Evolutionary conservation across 2,113 vertebrate genomes (phyloP).

Genomic region (Terrapene triunguis): DNA sequence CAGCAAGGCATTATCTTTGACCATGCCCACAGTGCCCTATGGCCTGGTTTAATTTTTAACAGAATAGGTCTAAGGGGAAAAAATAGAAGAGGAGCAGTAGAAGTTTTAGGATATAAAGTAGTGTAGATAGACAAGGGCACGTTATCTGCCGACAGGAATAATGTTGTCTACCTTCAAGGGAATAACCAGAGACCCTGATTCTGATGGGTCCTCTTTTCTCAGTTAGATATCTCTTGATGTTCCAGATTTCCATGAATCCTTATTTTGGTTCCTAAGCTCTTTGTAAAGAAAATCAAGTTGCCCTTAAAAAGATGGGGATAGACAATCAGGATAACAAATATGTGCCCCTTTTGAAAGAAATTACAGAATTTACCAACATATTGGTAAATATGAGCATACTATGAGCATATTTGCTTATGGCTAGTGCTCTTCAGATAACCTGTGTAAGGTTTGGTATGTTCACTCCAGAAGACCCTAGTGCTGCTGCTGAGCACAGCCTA

Average conservation of each 20-base stretch:
- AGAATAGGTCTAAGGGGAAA: not conserved
- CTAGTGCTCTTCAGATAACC: too few species aligned
- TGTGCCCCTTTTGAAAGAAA: not conserved
- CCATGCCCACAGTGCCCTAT: not conserved
- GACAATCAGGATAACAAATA: not conserved
- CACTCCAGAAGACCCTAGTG: too few species aligned
- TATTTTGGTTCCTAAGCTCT: not conserved
- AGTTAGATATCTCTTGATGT: not conserved
- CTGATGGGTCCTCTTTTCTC: not conserved
- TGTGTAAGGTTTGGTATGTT: too few species aligned
- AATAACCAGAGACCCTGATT: not conserved
- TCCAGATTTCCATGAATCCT: not conserved
- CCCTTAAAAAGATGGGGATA: not conserved
- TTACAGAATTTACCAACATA: not conserved
- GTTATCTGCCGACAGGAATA: not conserved
- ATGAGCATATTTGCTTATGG: too few species aligned
- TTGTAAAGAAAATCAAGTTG: not conserved
- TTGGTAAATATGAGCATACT: too few species aligned
- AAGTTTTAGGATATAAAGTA: not conserved
- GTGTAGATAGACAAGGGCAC: not conserved
- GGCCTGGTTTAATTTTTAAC: constrained; percentile 1
- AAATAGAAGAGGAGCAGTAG: not conserved
- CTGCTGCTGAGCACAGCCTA: too few species aligned
- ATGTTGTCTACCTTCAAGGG: not conserved
- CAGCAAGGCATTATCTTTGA: not conserved